Evolutionary conservation across 2,113 vertebrate species (phyloP), one percentile per base, ranked within the genome.

Genomic region (Chloebia gouldiae): DNA sequence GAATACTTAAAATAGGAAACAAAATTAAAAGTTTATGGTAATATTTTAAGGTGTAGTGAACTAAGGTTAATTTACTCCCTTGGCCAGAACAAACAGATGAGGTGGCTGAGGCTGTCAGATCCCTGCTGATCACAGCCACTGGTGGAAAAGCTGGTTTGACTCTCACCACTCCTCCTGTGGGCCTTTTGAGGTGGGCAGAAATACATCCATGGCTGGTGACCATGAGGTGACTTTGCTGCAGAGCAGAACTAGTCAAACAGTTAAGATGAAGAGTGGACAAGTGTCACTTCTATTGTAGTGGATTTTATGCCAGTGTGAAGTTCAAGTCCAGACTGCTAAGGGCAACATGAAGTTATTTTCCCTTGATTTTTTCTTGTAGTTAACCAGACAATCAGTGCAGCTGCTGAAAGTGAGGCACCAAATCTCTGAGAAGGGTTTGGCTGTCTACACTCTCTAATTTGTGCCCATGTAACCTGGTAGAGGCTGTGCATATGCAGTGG

Each of bases 381-480:
- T 86, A 42, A 88, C 51, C 3, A 2, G 37, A 51, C 49, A 84
- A 28, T 53, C 25, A 15, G 3, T 28, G 60, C 37, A 37, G 50
- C 19, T 57, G 24, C 51, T 75, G 75, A 66, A 47, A 60, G 47
- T 84, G 69, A 40, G 75, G 35, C 56, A 61, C 42, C 27, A 27
- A 31, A 60, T 50, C 40, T 78, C 51, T 44, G 54, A 22, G 73
- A 33, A 31, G 3, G 20, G 39, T 10, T 39, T 73, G 22, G 53
- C 69, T 45, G 11, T 44, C 20, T 31, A 27, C 28, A 54, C 21
- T 51, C 31, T 81, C 61, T 69, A 15, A 1, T n/a, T 8, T 1
- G 2, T 35, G 30, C 47, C 50, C 0, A 0, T 12, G 44, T 45
- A 42, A 40, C 60, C 42, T 60, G 64, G 51, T 18, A 45, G 42